Conservation (phyloP, 2,113 vertebrate species). For the Cacatua alba region DNA sequence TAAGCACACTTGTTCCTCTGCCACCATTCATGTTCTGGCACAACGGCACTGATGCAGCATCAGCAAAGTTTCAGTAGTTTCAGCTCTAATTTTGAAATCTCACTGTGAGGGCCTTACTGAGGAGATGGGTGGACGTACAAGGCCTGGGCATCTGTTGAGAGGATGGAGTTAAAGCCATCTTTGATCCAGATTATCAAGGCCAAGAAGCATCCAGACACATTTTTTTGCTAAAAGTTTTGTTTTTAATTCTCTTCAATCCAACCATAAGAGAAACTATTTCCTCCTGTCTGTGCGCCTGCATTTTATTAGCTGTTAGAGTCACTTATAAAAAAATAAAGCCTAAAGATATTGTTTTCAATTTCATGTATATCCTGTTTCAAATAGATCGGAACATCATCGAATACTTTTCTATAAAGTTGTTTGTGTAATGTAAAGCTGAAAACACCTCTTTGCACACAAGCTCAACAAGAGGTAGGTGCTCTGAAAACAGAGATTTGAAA, state of each 20-base stretch:
- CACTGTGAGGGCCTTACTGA: not conserved
- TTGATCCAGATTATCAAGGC: not conserved
- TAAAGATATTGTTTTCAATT: not conserved
- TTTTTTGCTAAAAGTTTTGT: not conserved
- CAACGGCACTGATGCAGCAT: not conserved
- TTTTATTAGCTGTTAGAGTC: not conserved
- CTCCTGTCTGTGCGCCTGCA: not conserved
- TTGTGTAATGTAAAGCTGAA: not conserved
- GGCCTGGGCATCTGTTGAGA: not conserved
- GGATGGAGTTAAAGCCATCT: not conserved
- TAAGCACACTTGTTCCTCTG: not conserved
- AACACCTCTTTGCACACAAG: not conserved
- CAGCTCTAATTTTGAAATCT: not conserved
- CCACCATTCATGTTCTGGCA: not conserved
- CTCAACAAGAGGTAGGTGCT: not conserved
- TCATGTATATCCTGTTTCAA: not conserved
- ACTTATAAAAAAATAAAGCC: not conserved
- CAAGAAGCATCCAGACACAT: not conserved
- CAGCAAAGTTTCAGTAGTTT: not conserved
- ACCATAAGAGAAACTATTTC: not conserved
- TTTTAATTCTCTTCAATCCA: not conserved
- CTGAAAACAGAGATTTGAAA: not conserved
- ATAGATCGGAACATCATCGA: fast-evolving
- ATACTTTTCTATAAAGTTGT: not conserved
- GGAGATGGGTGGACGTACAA: not conserved